Base-by-base conservation (phyloP, 1,140 invertebrate species). In the Lethrus apterus region DNA sequence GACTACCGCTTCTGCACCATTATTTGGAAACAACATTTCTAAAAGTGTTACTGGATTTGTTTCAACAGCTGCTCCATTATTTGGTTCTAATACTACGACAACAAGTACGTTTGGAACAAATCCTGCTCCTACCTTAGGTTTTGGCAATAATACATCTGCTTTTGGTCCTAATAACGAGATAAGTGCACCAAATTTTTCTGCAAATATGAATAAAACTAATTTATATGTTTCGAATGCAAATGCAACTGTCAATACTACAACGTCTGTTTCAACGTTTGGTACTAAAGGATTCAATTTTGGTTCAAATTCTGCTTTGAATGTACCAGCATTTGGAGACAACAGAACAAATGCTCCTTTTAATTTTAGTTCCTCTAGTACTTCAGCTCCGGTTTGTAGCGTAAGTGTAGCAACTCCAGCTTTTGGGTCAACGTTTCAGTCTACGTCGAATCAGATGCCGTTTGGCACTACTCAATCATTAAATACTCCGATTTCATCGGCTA, bases 151-250 rank as follows among this genome's bases (percentile, higher is more conserved):
- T 26, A 42, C n/a, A 2, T 10, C 21, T 13, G 13, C 23, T 18
- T 42, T 26, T 42, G 40, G 40, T 26, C 24, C 5, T 26, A 26
- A 26, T n/a, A 7, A 26, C 24, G 24, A 7, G 5, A n/a, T 26
- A n/a, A n/a, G n/a, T n/a, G n/a, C n/a, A n/a, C n/a, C n/a, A n/a
- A n/a, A n/a, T n/a, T n/a, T n/a, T n/a, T n/a, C n/a, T n/a, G n/a
- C n/a, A n/a, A n/a, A n/a, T n/a, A n/a, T n/a, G n/a, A n/a, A n/a
- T n/a, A n/a, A n/a, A n/a, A n/a, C 24, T 26, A 26, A 5, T 26
- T 26, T 26, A 7, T 7, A n/a, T 26, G n/a, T 7, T 26, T 7
- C 5, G 7, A 26, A n/a, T 26, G n/a, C 24, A 7, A n/a, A n/a
- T 26, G n/a, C 24, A 7, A 26, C 5, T 26, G 3, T 42, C 20